phyloP scores from a whole-genome alignment of 1,140 invertebrate species.

The Drosophila guanche region DNA sequence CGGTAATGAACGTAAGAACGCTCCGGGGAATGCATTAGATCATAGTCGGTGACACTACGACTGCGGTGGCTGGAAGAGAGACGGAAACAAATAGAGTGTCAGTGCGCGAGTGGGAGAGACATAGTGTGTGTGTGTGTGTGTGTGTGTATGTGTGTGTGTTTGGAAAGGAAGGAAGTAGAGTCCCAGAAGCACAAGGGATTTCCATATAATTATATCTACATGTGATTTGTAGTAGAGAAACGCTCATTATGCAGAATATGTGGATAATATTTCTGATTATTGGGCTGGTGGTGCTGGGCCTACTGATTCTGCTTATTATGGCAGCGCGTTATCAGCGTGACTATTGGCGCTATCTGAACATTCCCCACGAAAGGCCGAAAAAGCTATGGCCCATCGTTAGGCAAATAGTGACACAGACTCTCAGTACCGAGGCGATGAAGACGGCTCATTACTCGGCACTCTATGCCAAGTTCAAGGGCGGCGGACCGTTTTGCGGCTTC shows the following conservation, averaged over 20 bases:
- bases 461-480: constrained; percentile 72
- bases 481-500: constrained; percentile 78
- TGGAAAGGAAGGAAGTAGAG: constrained; percentile 6
- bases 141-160: too few relatives aligned
- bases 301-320: constrained; percentile 58
- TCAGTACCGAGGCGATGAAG: constrained; percentile 65
- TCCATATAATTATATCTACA: constrained; percentile 4
- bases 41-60: constrained; percentile 45
- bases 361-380: constrained; percentile 74
- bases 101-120: constrained; percentile 11
- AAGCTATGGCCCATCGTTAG: constrained; percentile 65
- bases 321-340: constrained; percentile 72
- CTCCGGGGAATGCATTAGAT: constrained; percentile 62
- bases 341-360: constrained; percentile 72
- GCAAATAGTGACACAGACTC: constrained; percentile 57
- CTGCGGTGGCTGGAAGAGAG: background rate
- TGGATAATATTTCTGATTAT: constrained; percentile 71
- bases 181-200: constrained; percentile 18
- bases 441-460: constrained; percentile 57
- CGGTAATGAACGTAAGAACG: constrained; percentile 67
- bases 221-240: constrained; percentile 14
- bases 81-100: background rate
- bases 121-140: background rate
- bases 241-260: constrained; percentile 55
- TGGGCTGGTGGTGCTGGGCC: constrained; percentile 58